phyloP scores from a whole-genome alignment of 2,797 vertebrate species.

The Varecia variegata region DNA sequence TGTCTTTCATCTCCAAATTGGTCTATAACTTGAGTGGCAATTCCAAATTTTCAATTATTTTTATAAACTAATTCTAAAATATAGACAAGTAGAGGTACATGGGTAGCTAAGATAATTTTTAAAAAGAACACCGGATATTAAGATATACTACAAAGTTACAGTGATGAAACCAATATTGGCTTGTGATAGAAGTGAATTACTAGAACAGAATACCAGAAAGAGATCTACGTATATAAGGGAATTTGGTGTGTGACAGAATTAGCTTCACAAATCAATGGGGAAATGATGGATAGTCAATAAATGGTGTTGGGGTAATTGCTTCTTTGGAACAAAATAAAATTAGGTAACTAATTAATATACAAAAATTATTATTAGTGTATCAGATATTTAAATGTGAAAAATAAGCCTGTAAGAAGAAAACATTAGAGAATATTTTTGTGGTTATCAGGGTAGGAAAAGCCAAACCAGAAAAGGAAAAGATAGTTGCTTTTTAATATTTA shows the following conservation, averaged over 20 bases:
- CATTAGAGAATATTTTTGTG: background rate
- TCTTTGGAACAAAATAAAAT: background rate
- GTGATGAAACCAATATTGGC: background rate
- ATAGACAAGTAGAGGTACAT: background rate
- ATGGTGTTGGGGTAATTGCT: background rate
- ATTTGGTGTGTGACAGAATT: background rate
- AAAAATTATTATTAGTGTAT: background rate
- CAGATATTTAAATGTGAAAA: slow-evolving; percentile 35
- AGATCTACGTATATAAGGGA: background rate
- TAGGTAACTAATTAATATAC: background rate
- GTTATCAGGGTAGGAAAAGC: background rate
- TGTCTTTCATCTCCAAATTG: background rate
- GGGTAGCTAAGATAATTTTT: background rate
- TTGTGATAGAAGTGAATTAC: background rate
- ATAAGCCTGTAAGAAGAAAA: background rate
- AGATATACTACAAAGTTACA: background rate
- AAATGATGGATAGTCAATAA: background rate
- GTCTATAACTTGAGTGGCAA: background rate
- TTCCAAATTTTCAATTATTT: background rate
- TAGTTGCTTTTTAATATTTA: background rate
- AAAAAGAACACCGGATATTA: background rate
- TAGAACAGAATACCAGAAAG: background rate
- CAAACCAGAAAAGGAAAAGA: background rate
- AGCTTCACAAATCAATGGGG: background rate
- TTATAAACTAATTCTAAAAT: background rate